Evolutionary conservation across 1,140 invertebrate species (phyloP).

Genomic region (Macrostomum lignano): DNA sequence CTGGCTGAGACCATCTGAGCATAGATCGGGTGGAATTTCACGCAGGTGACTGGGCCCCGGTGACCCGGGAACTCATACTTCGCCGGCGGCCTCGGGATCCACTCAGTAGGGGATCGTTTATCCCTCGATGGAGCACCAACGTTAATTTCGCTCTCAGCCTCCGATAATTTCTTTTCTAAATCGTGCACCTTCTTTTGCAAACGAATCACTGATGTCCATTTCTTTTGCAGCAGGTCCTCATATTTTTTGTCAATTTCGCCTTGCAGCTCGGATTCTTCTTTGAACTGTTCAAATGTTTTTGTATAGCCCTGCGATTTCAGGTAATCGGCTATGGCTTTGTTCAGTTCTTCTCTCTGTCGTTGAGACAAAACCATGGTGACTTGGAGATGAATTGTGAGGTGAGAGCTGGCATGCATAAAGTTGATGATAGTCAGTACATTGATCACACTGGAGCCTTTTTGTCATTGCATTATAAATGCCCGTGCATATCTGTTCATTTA

Average conservation of each 20-base stretch:
- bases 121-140: slow-evolving; percentile 56
- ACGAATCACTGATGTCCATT: slow-evolving; percentile 94
- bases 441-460: too few relatives aligned
- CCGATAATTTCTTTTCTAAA: not conserved
- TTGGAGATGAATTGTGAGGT: too few relatives aligned
- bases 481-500: too few relatives aligned
- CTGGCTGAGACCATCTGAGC: slow-evolving; percentile 73
- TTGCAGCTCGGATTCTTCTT: slow-evolving; percentile 73
- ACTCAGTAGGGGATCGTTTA: slow-evolving; percentile 68
- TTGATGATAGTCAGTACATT: too few relatives aligned
- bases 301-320: slow-evolving; percentile 75
- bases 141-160: slow-evolving; percentile 32
- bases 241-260: slow-evolving; percentile 82
- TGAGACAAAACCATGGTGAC: slow-evolving; percentile 97
- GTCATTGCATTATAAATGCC: too few relatives aligned
- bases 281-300: slow-evolving; percentile 73
- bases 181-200: slow-evolving; percentile 65
- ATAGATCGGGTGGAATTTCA: slow-evolving; percentile 78
- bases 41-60: slow-evolving; percentile 51
- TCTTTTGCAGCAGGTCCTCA: slow-evolving; percentile 78
- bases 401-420: too few relatives aligned
- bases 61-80: slow-evolving; percentile 64
- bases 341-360: slow-evolving; percentile 93
- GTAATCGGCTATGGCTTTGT: slow-evolving; percentile 97
- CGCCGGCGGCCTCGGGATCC: slow-evolving; percentile 90